Percentiles rank a stretch among this genome's conserved stretches.
Evolutionary conservation across 2,888 invertebrate genomes (phyloP).

Genomic region (Rhagonycha fulva): DNA sequence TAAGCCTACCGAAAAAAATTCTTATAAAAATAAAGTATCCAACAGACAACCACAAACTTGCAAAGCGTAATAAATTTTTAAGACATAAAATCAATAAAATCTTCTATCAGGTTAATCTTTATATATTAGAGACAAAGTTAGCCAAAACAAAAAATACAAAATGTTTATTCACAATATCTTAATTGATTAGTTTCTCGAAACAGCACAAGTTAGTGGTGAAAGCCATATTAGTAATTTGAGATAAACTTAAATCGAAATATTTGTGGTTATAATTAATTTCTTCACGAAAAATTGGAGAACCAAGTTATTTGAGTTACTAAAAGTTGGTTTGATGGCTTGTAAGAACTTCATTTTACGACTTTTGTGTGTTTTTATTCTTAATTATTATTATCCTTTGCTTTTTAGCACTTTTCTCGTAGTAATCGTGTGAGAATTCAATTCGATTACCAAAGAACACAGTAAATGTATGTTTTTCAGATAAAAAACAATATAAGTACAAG

Average conservation of each 20-base stretch:
- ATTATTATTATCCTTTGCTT: not conserved
- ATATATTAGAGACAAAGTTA: not conserved
- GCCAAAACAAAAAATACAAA: not conserved
- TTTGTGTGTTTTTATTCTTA: not conserved
- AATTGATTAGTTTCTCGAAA: not conserved
- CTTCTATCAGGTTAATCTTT: not conserved
- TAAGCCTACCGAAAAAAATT: not conserved
- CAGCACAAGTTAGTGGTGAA: not conserved
- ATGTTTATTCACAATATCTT: not conserved
- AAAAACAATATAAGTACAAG: not conserved
- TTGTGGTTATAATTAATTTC: not conserved
- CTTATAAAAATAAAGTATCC: not conserved
- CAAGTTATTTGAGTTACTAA: not conserved
- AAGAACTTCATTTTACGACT: not conserved
- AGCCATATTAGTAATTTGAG: not conserved
- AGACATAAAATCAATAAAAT: not conserved
- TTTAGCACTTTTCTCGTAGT: not conserved
- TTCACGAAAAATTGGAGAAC: not conserved
- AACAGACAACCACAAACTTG: not conserved
- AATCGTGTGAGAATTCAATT: not conserved
- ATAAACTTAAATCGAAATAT: not conserved
- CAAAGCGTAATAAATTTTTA: not conserved
- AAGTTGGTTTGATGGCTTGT: not conserved
- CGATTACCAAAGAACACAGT: not conserved
- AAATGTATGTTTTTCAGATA: not conserved